Conservation (phyloP, 2,888 invertebrate genomes). For the Yponomeuta plumbellus region DNA sequence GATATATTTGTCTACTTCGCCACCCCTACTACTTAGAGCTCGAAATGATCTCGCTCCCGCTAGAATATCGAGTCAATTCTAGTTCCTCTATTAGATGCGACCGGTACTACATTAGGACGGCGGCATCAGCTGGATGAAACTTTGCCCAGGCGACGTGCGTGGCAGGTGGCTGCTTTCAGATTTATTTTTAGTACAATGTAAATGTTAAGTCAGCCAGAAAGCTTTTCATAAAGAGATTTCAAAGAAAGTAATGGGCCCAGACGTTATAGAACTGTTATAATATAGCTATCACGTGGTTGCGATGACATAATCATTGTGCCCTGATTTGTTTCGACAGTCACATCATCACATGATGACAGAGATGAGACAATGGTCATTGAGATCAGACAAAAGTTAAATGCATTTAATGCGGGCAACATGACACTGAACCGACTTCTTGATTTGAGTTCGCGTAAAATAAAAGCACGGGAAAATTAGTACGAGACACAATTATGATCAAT, state of each 20-base stretch:
- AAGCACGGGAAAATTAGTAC: not conserved
- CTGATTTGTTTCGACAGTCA: not conserved
- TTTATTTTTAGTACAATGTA: conserved; percentile 22
- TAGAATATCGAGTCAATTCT: conserved; percentile 22
- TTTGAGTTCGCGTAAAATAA: conserved; percentile 18
- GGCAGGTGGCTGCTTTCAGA: conserved; percentile 21
- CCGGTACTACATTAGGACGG: conserved; percentile 21
- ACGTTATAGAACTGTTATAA: not conserved
- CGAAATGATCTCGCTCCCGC: conserved; percentile 8
- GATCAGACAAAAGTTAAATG: not conserved
- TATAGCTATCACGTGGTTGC: not conserved
- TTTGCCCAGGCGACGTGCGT: conserved; percentile 11
- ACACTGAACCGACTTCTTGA: not conserved
- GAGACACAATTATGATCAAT: conserved; percentile 5
- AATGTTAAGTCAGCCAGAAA: not conserved
- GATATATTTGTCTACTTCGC: no score
- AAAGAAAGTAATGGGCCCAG: not conserved
- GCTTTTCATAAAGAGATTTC: not conserved
- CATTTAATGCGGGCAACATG: not conserved
- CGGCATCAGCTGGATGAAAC: conserved; percentile 18
- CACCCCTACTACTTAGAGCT: not conserved
- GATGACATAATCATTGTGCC: not conserved
- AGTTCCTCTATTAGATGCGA: conserved; percentile 22
- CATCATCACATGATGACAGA: not conserved
- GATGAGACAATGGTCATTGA: not conserved